phyloP scores from a whole-genome alignment of 2,888 invertebrate genomes.

The Caenorhabditis afra region DNA sequence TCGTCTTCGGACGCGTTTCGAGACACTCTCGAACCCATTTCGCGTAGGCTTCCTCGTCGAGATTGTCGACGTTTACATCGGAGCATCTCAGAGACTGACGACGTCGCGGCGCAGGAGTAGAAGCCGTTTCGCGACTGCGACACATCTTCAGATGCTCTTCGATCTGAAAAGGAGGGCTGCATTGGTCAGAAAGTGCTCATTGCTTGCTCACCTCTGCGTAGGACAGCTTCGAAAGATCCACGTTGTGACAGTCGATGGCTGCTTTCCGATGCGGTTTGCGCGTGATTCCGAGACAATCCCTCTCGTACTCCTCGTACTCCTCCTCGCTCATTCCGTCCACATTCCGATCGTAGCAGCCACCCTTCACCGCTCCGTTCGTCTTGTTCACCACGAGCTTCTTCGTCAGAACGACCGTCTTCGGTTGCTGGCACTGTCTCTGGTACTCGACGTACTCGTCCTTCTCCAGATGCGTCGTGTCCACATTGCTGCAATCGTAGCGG shows the following conservation, averaged over 20 bases:
- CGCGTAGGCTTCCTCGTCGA: constrained; percentile 15
- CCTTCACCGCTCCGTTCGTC: not conserved
- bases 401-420: constrained; percentile 3
- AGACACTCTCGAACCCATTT: constrained; percentile 43
- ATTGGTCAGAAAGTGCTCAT: not conserved
- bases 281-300: constrained; percentile 21
- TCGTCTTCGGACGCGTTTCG: constrained; percentile 10
- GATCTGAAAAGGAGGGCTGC: constrained; percentile 19
- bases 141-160: constrained; percentile 33
- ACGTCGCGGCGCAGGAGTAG: constrained; percentile 33
- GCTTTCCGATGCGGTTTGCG: constrained; percentile 10
- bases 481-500: constrained; percentile 41
- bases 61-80: constrained; percentile 24
- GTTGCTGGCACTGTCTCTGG: constrained; percentile 25
- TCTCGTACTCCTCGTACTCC: constrained; percentile 36
- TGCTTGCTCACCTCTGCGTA: constrained; percentile 7
- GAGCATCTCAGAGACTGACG: constrained; percentile 44
- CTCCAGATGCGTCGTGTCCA: constrained; percentile 24
- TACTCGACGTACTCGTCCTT: constrained; percentile 41
- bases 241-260: constrained; percentile 35
- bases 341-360: constrained; percentile 43
- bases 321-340: constrained; percentile 40
- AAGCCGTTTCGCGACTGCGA: constrained; percentile 34
- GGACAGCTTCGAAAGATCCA: constrained; percentile 40
- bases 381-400: constrained; percentile 23